These are phyloP conservation scores for Botia almorhae DNA, from an alignment of 2,797 vertebrate species.

Conservation along the genomic window DNA sequence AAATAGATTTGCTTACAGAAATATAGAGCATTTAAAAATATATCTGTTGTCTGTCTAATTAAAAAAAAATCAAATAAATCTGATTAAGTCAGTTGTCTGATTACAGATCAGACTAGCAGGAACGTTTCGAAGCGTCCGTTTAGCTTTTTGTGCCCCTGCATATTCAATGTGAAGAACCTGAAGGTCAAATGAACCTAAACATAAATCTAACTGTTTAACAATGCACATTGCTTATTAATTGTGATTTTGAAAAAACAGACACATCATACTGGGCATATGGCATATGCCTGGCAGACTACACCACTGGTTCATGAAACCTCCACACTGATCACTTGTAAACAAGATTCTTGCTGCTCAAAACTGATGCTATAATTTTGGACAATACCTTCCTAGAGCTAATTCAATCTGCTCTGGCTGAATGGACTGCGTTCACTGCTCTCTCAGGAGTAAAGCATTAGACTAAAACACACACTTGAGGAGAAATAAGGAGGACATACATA, in stretches of 20 bases:
- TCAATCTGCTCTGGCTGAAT: slow-evolving; percentile 46
- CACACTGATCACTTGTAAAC: background rate
- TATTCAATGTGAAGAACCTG: too few relatives aligned
- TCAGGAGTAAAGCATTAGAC: slow-evolving; percentile 46
- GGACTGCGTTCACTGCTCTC: slow-evolving; percentile 54
- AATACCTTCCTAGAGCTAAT: slow-evolving; percentile 40
- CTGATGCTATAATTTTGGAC: slow-evolving; percentile 1
- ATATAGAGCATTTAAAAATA: too few relatives aligned
- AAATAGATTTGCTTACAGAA: too few relatives aligned
- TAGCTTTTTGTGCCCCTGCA: too few relatives aligned
- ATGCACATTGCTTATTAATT: background rate
- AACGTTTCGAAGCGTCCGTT: too few relatives aligned
- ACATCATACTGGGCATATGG: background rate
- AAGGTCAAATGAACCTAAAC: too few relatives aligned
- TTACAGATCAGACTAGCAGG: too few relatives aligned
- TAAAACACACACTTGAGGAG: slow-evolving; percentile 46
- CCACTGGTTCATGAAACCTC: background rate
- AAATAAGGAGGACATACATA: slow-evolving; percentile 38
- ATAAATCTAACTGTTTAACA: background rate
- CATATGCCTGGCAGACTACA: background rate
- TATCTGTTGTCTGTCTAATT: too few relatives aligned
- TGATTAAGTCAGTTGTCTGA: too few relatives aligned
- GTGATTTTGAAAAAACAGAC: background rate
- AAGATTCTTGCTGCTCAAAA: slow-evolving; percentile 1
- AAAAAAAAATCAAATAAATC: too few relatives aligned